Base-by-base conservation (phyloP, 2,797 vertebrate species). In the Malurus splendens region DNA sequence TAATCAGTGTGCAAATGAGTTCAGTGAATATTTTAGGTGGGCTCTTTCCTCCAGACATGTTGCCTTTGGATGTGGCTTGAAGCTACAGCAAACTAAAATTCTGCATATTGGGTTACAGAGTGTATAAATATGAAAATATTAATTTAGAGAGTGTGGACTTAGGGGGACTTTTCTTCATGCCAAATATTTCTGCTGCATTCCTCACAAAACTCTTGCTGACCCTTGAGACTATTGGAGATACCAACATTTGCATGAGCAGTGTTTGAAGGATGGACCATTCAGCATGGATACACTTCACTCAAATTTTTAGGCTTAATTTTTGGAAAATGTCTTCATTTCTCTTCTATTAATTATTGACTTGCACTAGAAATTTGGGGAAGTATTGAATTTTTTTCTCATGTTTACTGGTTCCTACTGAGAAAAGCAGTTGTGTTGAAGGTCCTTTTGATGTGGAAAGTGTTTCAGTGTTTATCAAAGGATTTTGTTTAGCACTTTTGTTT, bases 41-140 rank as follows among this genome's bases (percentile, higher is more conserved):
- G 28, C 14, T 70, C 4, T 60, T 51, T 30, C 9, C 2, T 41
- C 30, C 47, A 61, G 44, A 61, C 0, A 0, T 0, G 2, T 51
- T 88, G 30, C 23, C 36, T 75, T 84, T 70, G 42, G 38, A 50
- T 33, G 45, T 2, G 17, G 27, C 18, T 56, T 56, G 41, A 64
- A 36, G 56, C 20, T 55, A 7, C 16, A 82, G 10, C 14, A 52
- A 52, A 38, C 13, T 38, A 14, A 38, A 28, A 33, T 15, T 44
- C 38, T 71, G 10, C 36, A 18, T 48, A 3, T 42, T n/a, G 13
- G 5, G 15, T 52, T 50, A 18, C 9, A n/a, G 17, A 27, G 3
- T 3, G 4, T 45, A 57, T 18, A 66, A 75, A 45, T 56, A 45
- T 13, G 28, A 9, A 39, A 59, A 60, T 25, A 22, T 5, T 86